These are phyloP conservation scores for Petaurus breviceps DNA, from an alignment of 2,113 vertebrate species.

Conservation along the genomic window DNA sequence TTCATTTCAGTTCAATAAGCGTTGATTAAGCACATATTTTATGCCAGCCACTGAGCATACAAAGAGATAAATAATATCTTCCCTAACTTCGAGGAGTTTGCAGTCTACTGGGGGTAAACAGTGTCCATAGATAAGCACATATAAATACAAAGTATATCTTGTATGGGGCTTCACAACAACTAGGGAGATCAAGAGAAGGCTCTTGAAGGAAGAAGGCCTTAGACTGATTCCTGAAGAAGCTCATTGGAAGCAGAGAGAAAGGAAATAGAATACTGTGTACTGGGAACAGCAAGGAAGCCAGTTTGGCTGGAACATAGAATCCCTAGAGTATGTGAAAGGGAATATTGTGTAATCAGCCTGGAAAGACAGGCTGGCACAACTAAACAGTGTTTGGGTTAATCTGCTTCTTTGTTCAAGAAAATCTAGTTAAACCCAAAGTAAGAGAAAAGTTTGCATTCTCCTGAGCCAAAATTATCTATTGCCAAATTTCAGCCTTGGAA, in stretches of 20 bases:
- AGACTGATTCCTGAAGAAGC: not conserved
- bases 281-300: not conserved
- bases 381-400: slow-evolving; percentile 44
- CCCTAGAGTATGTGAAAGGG: not conserved
- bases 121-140: not conserved
- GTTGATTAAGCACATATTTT: not conserved
- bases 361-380: not conserved
- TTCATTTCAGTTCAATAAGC: not conserved
- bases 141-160: not conserved
- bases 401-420: slow-evolving; percentile 25
- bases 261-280: not conserved
- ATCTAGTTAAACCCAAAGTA: slow-evolving; percentile 56
- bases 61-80: not conserved
- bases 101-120: not conserved
- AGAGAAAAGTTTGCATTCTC: slow-evolving; percentile 57
- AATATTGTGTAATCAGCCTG: not conserved
- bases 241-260: not conserved
- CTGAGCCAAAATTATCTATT: slow-evolving; percentile 49
- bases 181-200: not conserved
- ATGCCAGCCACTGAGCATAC: not conserved
- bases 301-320: not conserved
- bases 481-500: slow-evolving; percentile 64
- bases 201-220: not conserved
- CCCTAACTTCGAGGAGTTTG: not conserved
- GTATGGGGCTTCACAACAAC: not conserved